Percentiles rank a stretch among this genome's conserved stretches.
These are phyloP conservation scores for Achroia grisella DNA, from an alignment of 1,140 invertebrate genomes.

Conservation along the genomic window DNA sequence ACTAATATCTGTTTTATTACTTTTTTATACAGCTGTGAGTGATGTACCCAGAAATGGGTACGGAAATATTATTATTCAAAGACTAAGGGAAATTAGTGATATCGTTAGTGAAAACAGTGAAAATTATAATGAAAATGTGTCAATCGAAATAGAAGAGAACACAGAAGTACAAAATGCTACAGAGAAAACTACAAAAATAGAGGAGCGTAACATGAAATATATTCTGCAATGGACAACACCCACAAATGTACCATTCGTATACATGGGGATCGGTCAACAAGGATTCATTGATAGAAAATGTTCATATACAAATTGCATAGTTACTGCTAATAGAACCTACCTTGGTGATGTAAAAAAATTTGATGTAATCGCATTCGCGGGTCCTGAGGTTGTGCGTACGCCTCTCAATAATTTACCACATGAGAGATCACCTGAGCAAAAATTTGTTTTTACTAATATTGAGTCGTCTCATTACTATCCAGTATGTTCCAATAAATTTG, in stretches of 20 bases:
- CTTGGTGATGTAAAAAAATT: conserved; percentile 41
- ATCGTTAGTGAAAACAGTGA: too few relatives aligned
- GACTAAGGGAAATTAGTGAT: too few relatives aligned
- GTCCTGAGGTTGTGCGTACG: conserved; percentile 29
- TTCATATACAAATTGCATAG: conserved; percentile 41
- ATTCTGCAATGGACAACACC: conserved; percentile 47
- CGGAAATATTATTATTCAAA: too few relatives aligned
- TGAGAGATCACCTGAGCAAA: conserved; percentile 36
- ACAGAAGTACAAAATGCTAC: too few relatives aligned
- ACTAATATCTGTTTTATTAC: too few relatives aligned
- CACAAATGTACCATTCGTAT: conserved; percentile 33
- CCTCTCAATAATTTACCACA: conserved; percentile 18
- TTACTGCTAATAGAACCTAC: conserved; percentile 33
- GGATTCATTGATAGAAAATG: conserved; percentile 36
- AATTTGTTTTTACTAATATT: conserved; percentile 50
- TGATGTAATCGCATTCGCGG: conserved; percentile 47
- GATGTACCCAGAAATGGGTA: too few relatives aligned
- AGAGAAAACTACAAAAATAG: too few relatives aligned
- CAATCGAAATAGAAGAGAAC: too few relatives aligned
- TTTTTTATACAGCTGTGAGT: too few relatives aligned
- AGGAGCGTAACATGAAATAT: conserved; percentile 28
- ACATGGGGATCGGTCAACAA: conserved; percentile 34
- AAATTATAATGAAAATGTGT: too few relatives aligned
- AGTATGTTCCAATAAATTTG: conserved; percentile 43
- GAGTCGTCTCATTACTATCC: conserved; percentile 59